Evolutionary conservation across 30 jellyfish, hydroid and myxozoan species (phyloP).

Genomic region (Aurelia sp.): DNA sequence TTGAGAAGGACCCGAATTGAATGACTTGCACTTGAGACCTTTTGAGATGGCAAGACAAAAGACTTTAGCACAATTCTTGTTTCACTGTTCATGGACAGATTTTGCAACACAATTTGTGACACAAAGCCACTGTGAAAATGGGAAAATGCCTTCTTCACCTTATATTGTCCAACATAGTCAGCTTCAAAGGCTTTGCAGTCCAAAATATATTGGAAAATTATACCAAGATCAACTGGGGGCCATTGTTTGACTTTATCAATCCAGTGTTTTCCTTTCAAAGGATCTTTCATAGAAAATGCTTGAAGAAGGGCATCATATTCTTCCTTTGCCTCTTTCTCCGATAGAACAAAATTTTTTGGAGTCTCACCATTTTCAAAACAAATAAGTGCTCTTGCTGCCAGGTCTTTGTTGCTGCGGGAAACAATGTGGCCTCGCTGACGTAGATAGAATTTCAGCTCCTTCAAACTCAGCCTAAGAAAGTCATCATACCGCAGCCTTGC

Average conservation of each 20-base stretch:
- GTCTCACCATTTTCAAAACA: background rate
- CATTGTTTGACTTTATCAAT: slow-evolving; percentile 29
- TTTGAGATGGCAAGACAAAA: too few species aligned
- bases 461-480: too few species aligned
- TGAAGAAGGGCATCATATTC: background rate
- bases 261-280: background rate
- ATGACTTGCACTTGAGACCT: too few species aligned
- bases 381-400: background rate
- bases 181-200: too few species aligned
- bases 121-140: too few species aligned
- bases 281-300: too few species aligned
- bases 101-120: too few species aligned
- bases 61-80: too few species aligned
- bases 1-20: too few species aligned
- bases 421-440: background rate
- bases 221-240: slow-evolving; percentile 58
- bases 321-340: background rate
- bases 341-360: background rate
- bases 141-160: too few species aligned
- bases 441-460: background rate
- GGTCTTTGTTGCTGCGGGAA: background rate
- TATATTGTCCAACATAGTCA: too few species aligned
- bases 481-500: background rate
- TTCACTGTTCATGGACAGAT: too few species aligned
- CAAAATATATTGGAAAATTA: slow-evolving; percentile 45